Evolutionary conservation across 2,888 invertebrate genomes (phyloP), one percentile per base, ranked within the genome.

Genomic region (Ectemnius lituratus): DNA sequence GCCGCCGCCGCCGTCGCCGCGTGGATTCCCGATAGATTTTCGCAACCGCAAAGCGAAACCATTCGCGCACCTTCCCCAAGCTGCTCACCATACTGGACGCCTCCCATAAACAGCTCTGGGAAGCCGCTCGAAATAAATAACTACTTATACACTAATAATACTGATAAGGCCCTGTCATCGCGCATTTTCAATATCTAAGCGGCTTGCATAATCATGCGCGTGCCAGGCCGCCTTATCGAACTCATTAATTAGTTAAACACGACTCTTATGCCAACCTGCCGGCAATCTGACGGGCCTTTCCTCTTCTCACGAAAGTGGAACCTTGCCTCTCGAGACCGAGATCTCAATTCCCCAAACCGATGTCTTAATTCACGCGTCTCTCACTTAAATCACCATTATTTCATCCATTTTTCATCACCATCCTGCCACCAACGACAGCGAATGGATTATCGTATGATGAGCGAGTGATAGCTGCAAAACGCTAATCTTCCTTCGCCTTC

Each of bases 211-310:
- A 73, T 11, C 56, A 20, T 47, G 1, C 60, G 69, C 45, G 57
- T 45, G 5, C n/a, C 18, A 18, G 27, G 28, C 45, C 47, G 47
- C 47, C 16, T 28, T 46, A 11, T 60, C 49, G 49, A 49, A 20
- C 56, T 47, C 64, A 67, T 75, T 75, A 68, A 68, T 75, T 73
- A 68, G 49, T 23, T 59, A 65, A 72, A 71, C 62, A 62, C 58
- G 59, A 59, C 20, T 71, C 64, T 64, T 64, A 47, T 62, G 49
- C 37, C 58, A 57, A 28, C 62, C 27, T n/a, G 16, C 27, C 16
- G 46, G 18, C 56, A n/a, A 62, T 57, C 4, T 18, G 52, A 59
- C 58, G 27, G 23, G 62, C 8, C 37, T 37, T 37, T 37, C 37
- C 37, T 37, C 37, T 37, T 37, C 37, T 0, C 8, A 11, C 37